A percentile compares a stretch with the other conserved stretches of the same genome.
phyloP scores from a whole-genome alignment of 2,797 vertebrate genomes.

The Megaceryle alcyon region DNA sequence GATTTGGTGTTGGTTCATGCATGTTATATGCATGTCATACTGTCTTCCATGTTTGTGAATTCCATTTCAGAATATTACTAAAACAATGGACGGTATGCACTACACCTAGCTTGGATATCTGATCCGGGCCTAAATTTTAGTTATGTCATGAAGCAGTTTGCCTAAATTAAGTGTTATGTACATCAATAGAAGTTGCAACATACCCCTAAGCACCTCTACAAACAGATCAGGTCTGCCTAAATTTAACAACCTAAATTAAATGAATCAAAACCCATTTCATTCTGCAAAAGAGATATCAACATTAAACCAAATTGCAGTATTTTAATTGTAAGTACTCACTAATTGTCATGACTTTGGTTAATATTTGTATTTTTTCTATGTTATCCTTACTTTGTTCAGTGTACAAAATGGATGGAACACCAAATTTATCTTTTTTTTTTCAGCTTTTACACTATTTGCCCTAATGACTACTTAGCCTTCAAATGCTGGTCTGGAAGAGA shows the following conservation, averaged over 20 bases:
- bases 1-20: neutral
- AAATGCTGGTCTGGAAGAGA: neutral
- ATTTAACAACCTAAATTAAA: slow-evolving; percentile 24
- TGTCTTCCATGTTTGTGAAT: neutral
- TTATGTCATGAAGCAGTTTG: neutral
- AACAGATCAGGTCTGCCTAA: neutral
- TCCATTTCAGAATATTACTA: neutral
- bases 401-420: neutral
- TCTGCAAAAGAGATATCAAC: neutral
- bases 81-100: neutral
- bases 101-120: neutral
- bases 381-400: neutral
- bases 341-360: neutral
- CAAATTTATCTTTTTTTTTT: neutral
- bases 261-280: neutral
- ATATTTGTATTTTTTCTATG: neutral
- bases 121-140: neutral
- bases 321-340: neutral
- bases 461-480: neutral
- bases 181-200: rapidly evolving
- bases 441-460: neutral
- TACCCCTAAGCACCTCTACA: neutral
- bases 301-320: neutral
- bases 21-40: neutral
- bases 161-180: neutral